Percentiles rank a stretch among this genome's conserved stretches.
phyloP scores from a whole-genome alignment of 2,113 vertebrate genomes.

The Rhea pennata region DNA sequence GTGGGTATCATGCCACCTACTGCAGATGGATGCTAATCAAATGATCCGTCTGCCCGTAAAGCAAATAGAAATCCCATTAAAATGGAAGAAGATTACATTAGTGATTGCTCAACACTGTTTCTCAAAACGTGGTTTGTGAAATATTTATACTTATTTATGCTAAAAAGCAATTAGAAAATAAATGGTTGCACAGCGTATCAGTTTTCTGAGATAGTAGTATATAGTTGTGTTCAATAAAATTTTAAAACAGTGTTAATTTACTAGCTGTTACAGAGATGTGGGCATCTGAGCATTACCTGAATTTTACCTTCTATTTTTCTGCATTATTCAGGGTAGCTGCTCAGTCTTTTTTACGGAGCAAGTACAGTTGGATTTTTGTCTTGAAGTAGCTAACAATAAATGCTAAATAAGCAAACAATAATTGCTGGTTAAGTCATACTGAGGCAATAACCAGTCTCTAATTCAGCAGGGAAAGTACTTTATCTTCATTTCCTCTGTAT shows the following conservation, averaged over 20 bases:
- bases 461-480: not conserved
- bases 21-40: not conserved
- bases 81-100: not conserved
- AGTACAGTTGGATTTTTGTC: not conserved
- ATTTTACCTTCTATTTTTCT: not conserved
- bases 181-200: not conserved
- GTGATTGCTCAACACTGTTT: conserved; percentile 7
- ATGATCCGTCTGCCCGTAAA: not conserved
- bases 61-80: not conserved
- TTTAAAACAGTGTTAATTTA: not conserved
- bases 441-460: not conserved
- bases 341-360: not conserved
- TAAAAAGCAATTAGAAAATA: conserved; percentile 12
- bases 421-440: not conserved
- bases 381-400: not conserved
- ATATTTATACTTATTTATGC: not conserved
- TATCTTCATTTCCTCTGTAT: not conserved
- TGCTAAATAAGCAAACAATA: not conserved
- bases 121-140: not conserved
- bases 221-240: not conserved
- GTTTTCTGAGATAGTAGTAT: not conserved
- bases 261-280: not conserved
- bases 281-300: not conserved
- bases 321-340: not conserved
- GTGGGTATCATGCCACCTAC: not conserved